A percentile compares a stretch with the other conserved stretches of the same genome.
phyloP scores from a whole-genome alignment of 2,888 invertebrate species.

The Asteroscopus sphinx region DNA sequence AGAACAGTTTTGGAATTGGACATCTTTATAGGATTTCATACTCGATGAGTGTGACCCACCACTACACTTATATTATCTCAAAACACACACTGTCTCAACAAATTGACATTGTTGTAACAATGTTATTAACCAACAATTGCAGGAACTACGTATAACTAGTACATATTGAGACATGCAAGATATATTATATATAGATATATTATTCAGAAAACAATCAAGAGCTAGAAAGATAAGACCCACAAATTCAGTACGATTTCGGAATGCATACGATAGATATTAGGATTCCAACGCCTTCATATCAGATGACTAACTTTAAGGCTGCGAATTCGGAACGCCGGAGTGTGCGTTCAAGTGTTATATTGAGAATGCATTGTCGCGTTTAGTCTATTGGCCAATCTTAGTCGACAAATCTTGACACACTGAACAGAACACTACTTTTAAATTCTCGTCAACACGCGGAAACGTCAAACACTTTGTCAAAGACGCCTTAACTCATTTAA shows the following conservation, averaged over 20 bases:
- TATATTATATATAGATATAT: conserved; percentile 35
- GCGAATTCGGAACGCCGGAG: too few relatives aligned
- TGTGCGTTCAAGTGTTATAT: too few relatives aligned
- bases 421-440: too few relatives aligned
- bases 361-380: too few relatives aligned
- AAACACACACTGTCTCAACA: conserved; percentile 53
- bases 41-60: conserved; percentile 28
- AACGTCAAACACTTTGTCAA: too few relatives aligned
- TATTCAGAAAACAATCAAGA: conserved; percentile 24
- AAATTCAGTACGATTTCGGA: conserved; percentile 68
- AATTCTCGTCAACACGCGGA: too few relatives aligned
- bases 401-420: too few relatives aligned
- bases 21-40: too few relatives aligned
- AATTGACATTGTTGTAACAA: conserved; percentile 68
- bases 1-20: too few relatives aligned
- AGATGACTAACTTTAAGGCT: too few relatives aligned
- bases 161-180: conserved; percentile 41
- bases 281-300: conserved; percentile 13
- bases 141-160: conserved; percentile 30
- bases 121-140: conserved; percentile 42
- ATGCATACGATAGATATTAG: conserved; percentile 59
- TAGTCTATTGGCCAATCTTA: too few relatives aligned
- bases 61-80: conserved; percentile 31
- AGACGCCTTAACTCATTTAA: too few relatives aligned
- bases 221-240: conserved; percentile 36